These are phyloP conservation scores for Hippasteria phrygiana DNA, from an alignment of 53 echinoderm and acorn worm species.

Conservation along the genomic window DNA sequence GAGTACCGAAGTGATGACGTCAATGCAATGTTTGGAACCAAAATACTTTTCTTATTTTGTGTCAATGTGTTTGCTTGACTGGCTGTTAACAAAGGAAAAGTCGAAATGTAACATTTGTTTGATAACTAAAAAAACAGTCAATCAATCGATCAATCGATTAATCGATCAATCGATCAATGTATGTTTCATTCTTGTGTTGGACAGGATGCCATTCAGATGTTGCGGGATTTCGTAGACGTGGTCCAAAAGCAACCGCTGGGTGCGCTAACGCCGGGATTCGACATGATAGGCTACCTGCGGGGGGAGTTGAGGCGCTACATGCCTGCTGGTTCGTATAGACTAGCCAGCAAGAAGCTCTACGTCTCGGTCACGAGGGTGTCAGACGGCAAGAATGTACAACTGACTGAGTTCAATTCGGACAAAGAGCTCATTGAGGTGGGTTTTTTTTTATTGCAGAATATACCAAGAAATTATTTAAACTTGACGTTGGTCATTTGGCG, in stretches of 20 bases:
- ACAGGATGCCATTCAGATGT: constrained; percentile 69
- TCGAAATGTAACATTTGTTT: too few relatives aligned
- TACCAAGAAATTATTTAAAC: too few relatives aligned
- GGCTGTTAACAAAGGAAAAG: too few relatives aligned
- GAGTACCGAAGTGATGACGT: too few relatives aligned
- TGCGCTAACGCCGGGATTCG: constrained; percentile 78
- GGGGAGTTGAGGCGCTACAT: constrained; percentile 59
- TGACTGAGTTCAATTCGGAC: constrained; percentile 68
- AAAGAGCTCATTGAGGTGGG: constrained; percentile 82
- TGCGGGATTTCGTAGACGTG: constrained; percentile 56
- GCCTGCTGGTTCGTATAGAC: constrained; percentile 71
- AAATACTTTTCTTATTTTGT: too few relatives aligned
- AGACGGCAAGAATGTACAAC: constrained; percentile 63
- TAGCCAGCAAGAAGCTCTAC: constrained; percentile 75
- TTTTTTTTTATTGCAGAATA: too few relatives aligned
- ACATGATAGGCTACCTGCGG: constrained; percentile 52
- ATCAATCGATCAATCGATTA: too few relatives aligned
- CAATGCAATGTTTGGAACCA: too few relatives aligned
- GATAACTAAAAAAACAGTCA: too few relatives aligned
- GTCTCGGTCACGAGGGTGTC: constrained; percentile 71
- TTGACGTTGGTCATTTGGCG: too few relatives aligned
- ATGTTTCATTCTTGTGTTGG: background rate
- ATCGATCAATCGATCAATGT: background rate
- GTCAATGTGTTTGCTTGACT: too few relatives aligned
- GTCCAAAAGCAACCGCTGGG: constrained; percentile 72